phyloP scores from a whole-genome alignment of 2,113 vertebrate genomes.

The Bucco capensis region DNA sequence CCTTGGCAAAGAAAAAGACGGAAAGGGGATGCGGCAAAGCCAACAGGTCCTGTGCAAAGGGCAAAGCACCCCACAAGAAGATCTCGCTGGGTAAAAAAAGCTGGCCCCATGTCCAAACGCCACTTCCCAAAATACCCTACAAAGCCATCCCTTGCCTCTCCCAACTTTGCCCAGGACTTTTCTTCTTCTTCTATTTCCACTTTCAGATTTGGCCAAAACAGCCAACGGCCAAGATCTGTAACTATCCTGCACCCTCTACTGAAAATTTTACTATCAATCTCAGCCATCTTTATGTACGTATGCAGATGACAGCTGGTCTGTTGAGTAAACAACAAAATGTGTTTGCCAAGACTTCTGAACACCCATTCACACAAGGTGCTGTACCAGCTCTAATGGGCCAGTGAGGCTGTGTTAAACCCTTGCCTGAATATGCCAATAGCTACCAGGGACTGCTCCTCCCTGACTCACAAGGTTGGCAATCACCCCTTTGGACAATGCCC shows the following conservation, averaged over 20 bases:
- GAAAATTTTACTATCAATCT: background rate
- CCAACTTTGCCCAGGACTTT: background rate
- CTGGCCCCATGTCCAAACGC: background rate
- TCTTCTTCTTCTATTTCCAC: too few relatives aligned
- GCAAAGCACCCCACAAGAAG: background rate
- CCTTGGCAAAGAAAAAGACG: accelerated
- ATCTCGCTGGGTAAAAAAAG: background rate
- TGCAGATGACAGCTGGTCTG: background rate
- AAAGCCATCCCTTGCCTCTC: background rate
- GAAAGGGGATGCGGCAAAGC: background rate
- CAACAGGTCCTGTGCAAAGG: background rate
- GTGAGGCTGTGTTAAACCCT: background rate
- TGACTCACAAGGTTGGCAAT: background rate
- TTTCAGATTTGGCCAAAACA: background rate
- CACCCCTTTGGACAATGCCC: background rate
- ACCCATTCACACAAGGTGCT: background rate
- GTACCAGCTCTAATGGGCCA: background rate
- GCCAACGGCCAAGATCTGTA: background rate
- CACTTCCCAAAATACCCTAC: background rate
- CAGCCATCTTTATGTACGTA: background rate
- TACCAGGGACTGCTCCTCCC: background rate
- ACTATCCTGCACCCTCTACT: background rate
- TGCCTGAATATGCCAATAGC: background rate
- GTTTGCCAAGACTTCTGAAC: background rate
- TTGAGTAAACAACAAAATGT: background rate